phyloP scores from a whole-genome alignment of 2,888 invertebrate genomes.

The Cremastinae sp. region DNA sequence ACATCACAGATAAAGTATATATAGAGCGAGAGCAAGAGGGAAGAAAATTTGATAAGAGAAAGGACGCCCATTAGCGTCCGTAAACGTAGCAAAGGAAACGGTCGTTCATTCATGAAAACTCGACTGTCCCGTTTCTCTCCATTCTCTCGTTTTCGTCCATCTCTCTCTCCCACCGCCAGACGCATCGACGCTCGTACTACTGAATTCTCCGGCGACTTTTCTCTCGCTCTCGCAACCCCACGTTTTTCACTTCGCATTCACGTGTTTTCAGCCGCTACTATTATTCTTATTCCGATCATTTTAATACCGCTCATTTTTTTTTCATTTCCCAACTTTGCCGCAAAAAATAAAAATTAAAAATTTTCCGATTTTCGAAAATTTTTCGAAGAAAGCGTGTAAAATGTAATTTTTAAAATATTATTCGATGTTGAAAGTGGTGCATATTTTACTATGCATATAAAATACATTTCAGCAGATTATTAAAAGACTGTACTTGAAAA shows the following conservation, averaged over 20 bases:
- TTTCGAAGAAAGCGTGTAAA: too few relatives aligned
- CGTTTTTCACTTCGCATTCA: conserved; percentile 17
- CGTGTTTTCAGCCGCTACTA: conserved; percentile 18
- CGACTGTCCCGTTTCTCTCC: conserved; percentile 29
- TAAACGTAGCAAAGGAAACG: conserved; percentile 65
- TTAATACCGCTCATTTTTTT: too few relatives aligned
- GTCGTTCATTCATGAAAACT: conserved; percentile 77
- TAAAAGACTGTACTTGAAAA: too few relatives aligned
- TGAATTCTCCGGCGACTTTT: conserved; percentile 51
- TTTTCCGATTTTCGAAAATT: too few relatives aligned
- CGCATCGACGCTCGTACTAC: conserved; percentile 61
- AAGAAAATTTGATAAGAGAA: conserved; percentile 65
- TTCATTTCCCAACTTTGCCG: too few relatives aligned
- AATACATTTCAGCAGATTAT: too few relatives aligned
- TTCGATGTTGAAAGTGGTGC: too few relatives aligned
- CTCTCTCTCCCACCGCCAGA: conserved; percentile 59
- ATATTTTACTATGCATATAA: too few relatives aligned
- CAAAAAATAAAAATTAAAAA: too few relatives aligned
- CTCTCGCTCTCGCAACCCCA: conserved; percentile 11
- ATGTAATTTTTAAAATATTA: too few relatives aligned
- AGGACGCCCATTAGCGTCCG: conserved; percentile 75
- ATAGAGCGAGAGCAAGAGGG: conserved; percentile 11
- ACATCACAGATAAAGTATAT: background rate
- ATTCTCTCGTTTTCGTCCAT: conserved; percentile 21
- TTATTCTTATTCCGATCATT: conserved; percentile 55